Evolutionary conservation across 2,888 invertebrate species (phyloP), one percentile per base, ranked within the genome.

Genomic region (Andrena camellia): DNA sequence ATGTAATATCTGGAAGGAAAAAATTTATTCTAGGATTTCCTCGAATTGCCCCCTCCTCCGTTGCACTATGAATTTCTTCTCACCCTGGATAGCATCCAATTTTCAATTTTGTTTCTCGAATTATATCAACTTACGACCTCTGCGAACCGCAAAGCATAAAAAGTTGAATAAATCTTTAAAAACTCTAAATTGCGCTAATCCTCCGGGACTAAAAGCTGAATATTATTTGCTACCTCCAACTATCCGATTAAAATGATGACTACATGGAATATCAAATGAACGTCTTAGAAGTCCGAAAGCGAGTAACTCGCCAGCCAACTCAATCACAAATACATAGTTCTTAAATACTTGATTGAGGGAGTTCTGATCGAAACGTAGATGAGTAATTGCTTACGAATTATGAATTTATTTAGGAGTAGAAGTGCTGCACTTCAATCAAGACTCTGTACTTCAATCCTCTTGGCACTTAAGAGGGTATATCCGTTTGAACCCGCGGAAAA

Each of bases 151-250:
- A 52, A 31, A n/a, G 68, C 64, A 52, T 33, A 29, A 17, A 71
- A 57, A 31, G 62, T 62, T 59, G 68, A 78, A 75, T 72, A 59
- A 64, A 54, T 57, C 54, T 54, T 26, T 52, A 78, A 70, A 76
- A 76, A 76, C 68, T 33, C 63, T 33, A 66, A 66, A 63, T 67
- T 54, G 33, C 26, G 68, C n/a, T 62, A 80, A 72, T 83, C 73
- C 64, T 60, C 54, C 20, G 54, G 48, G 64, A 31, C 48, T 64
- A 20, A 57, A 62, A 17, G 23, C 52, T 66, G 50, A 26, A 77
- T 68, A 77, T 68, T 62, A 69, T 50, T 70, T n/a, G 64, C 60
- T 63, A 71, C 68, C 70, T 60, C 5, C n/a, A 67, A 64, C 54
- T 67, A 62, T 70, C 48, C 63, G n/a, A 60, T 42, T 42, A 59